Evolutionary conservation across 2,113 vertebrate species (phyloP).

Genomic region (Myotis davidii): DNA sequence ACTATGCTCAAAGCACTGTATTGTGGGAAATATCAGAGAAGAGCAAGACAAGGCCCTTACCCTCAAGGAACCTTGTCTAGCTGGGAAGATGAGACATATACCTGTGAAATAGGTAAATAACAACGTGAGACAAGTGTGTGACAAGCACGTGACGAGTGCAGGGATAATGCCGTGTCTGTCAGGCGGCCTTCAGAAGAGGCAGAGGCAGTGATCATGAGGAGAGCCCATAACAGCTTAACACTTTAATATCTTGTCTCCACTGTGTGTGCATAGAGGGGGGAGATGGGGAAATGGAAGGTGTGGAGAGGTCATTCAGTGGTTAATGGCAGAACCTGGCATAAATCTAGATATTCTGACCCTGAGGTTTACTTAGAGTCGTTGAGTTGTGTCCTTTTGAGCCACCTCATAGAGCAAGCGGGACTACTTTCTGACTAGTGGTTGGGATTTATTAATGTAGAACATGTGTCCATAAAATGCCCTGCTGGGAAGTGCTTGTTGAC

Average conservation of each 20-base stretch:
- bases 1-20: slow-evolving; percentile 29
- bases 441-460: neutral
- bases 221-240: neutral
- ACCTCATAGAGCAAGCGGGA: neutral
- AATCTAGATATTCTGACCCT: neutral
- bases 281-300: neutral
- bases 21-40: slow-evolving; percentile 51
- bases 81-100: slow-evolving; percentile 54
- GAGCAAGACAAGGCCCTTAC: slow-evolving; percentile 51
- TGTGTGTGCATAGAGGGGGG: neutral
- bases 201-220: neutral
- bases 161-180: neutral
- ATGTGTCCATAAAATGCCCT: neutral
- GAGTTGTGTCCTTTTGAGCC: neutral
- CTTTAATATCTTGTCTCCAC: neutral
- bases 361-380: neutral
- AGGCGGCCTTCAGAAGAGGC: neutral
- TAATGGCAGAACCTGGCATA: neutral
- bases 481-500: neutral
- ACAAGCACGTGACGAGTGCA: neutral
- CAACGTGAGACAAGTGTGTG: neutral
- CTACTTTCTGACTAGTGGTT: neutral
- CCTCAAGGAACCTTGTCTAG: slow-evolving; percentile 47
- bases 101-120: slow-evolving; percentile 65
- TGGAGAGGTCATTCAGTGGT: neutral